These are phyloP conservation scores for Apoda limacodes DNA, from an alignment of 2,888 invertebrate genomes.

Conservation along the genomic window DNA sequence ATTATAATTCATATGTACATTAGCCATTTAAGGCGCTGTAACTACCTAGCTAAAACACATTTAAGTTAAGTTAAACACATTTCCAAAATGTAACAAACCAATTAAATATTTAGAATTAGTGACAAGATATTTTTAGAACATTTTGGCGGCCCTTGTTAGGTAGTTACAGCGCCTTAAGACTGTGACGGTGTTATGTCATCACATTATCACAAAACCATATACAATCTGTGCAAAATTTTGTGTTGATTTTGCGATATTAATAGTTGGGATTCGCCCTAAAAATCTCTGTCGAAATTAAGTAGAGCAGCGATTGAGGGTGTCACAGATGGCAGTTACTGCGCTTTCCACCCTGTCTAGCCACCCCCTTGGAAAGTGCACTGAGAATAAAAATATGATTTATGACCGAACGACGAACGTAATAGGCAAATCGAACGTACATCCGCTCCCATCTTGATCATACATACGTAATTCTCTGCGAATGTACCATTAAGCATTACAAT, in stretches of 20 bases:
- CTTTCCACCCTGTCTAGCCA: conserved; percentile 27
- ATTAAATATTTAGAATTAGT: too few species aligned
- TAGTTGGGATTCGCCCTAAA: conserved; percentile 48
- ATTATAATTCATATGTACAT: too few species aligned
- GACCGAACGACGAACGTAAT: conserved; percentile 18
- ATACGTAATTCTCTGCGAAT: conserved; percentile 9
- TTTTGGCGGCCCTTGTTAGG: too few species aligned
- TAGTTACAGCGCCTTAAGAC: too few species aligned
- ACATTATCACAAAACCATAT: too few species aligned
- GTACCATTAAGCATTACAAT: background rate
- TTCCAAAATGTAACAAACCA: too few species aligned
- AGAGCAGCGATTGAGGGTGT: conserved; percentile 52
- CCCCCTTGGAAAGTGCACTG: conserved; percentile 34
- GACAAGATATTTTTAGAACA: too few species aligned
- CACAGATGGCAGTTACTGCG: conserved; percentile 62
- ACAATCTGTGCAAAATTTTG: conserved; percentile 26
- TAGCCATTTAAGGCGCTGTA: too few species aligned
- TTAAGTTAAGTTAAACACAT: too few species aligned
- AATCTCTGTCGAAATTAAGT: conserved; percentile 59
- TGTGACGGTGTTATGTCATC: too few species aligned
- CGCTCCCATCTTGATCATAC: conserved; percentile 24
- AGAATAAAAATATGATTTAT: conserved; percentile 63
- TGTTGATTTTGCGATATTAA: conserved; percentile 43
- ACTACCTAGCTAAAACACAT: too few species aligned
- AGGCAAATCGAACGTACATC: conserved; percentile 41